A percentile compares a stretch with the other conserved stretches of the same genome.
phyloP scores from a whole-genome alignment of 2,113 vertebrate genomes.

The Sapajus apella region DNA sequence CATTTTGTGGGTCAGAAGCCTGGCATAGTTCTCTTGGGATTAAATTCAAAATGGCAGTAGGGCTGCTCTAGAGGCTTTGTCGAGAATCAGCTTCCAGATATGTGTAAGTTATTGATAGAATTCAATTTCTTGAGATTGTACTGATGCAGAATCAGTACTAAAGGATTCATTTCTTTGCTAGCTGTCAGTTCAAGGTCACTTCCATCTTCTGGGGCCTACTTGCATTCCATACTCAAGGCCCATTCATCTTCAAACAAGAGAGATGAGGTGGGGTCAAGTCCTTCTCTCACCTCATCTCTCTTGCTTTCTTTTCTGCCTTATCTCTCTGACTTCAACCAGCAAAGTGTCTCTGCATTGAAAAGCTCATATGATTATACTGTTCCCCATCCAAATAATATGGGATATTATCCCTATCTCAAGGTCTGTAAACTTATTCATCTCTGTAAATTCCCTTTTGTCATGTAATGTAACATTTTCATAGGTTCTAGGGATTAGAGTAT shows the following conservation, averaged over 20 bases:
- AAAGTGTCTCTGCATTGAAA: background rate
- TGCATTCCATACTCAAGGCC: too few relatives aligned
- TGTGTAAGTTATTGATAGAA: background rate
- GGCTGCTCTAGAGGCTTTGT: background rate
- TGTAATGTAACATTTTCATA: background rate
- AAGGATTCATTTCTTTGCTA: background rate
- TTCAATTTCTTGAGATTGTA: background rate
- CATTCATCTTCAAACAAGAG: background rate
- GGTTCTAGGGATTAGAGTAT: background rate
- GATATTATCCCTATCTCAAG: background rate
- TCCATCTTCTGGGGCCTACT: background rate
- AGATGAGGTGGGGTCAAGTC: background rate
- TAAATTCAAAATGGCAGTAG: background rate
- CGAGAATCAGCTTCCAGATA: background rate
- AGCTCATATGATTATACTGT: background rate
- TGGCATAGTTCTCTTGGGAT: background rate
- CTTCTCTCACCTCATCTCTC: background rate
- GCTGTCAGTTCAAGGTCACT: background rate
- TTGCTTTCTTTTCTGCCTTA: background rate
- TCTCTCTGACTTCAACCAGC: background rate
- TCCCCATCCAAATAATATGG: background rate
- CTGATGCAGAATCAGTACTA: background rate
- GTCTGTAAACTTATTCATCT: background rate
- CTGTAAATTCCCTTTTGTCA: background rate
- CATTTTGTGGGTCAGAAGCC: background rate